phyloP scores from a whole-genome alignment of 2,113 vertebrate species.

The Cryptomyrus ogoouensis region DNA sequence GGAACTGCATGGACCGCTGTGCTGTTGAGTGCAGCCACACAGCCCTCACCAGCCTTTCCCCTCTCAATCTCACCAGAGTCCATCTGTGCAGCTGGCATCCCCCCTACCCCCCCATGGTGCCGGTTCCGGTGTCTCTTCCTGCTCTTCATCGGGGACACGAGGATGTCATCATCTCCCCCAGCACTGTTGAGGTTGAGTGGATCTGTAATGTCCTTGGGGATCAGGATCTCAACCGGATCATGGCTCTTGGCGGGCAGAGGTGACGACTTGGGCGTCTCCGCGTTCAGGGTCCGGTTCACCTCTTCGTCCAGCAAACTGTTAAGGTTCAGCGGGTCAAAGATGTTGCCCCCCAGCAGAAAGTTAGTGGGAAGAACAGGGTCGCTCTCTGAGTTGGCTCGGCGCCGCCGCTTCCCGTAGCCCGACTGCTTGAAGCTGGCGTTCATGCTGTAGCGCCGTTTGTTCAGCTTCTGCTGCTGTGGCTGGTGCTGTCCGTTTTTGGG shows the following conservation, averaged over 20 bases:
- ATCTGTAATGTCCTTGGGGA: constrained; percentile 84
- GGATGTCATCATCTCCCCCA: constrained; percentile 47
- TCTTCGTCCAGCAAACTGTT: constrained; percentile 87
- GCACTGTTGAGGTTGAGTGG: constrained; percentile 75
- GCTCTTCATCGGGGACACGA: constrained; percentile 69
- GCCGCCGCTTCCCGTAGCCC: constrained; percentile 62
- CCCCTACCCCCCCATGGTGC: constrained; percentile 48
- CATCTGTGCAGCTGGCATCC: constrained; percentile 16
- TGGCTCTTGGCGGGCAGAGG: constrained; percentile 71
- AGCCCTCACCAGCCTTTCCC: constrained; percentile 8
- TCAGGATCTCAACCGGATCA: constrained; percentile 81
- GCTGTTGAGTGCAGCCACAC: not conserved
- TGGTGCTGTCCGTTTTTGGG: constrained; percentile 67
- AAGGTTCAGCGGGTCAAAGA: constrained; percentile 85
- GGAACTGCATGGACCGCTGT: constrained; percentile 21
- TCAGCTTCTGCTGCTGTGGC: constrained; percentile 36
- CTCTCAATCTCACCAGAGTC: not conserved
- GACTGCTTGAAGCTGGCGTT: constrained; percentile 67
- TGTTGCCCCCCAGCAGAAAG: constrained; percentile 84
- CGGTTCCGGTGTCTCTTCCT: constrained; percentile 69
- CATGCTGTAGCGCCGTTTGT: constrained; percentile 73
- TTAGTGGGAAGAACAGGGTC: constrained; percentile 74
- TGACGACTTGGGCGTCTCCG: constrained; percentile 78
- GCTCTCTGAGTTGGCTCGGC: constrained; percentile 73
- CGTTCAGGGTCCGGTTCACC: constrained; percentile 74